These are phyloP conservation scores for Operophtera brumata DNA, from an alignment of 2,888 invertebrate species.

Conservation along the genomic window DNA sequence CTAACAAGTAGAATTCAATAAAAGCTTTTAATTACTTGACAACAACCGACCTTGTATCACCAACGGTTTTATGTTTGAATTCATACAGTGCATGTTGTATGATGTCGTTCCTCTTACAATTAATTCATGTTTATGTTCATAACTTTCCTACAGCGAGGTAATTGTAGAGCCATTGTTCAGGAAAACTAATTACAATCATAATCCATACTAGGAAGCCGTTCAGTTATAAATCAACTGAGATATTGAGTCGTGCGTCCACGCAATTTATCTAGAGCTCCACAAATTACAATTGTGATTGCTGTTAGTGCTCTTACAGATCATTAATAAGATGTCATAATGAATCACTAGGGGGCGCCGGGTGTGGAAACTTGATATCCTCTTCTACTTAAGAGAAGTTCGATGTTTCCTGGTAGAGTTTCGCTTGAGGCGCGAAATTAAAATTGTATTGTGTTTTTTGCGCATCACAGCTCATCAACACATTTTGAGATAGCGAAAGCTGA, in stretches of 20 bases:
- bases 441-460: too few species aligned
- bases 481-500: too few species aligned
- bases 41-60: too few species aligned
- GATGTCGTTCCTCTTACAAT: too few species aligned
- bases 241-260: slow-evolving; percentile 8
- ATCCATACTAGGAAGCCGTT: not conserved
- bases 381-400: not conserved
- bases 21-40: not conserved
- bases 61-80: too few species aligned
- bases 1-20: too few species aligned
- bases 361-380: not conserved
- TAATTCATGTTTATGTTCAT: too few species aligned
- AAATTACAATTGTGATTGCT: slow-evolving; percentile 5
- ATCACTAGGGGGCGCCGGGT: not conserved
- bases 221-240: slow-evolving; percentile 8
- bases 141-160: too few species aligned
- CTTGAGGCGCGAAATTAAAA: too few species aligned
- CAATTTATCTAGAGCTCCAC: slow-evolving; percentile 3
- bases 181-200: slow-evolving; percentile 5
- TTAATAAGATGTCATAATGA: slow-evolving; percentile 11
- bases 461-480: too few species aligned
- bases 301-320: not conserved
- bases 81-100: too few species aligned
- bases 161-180: not conserved
- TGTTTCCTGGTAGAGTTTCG: too few species aligned